A percentile compares a stretch with the other conserved stretches of the same genome.
Evolutionary conservation across 2,888 invertebrate species (phyloP).

Genomic region (Chydorus sphaericus): DNA sequence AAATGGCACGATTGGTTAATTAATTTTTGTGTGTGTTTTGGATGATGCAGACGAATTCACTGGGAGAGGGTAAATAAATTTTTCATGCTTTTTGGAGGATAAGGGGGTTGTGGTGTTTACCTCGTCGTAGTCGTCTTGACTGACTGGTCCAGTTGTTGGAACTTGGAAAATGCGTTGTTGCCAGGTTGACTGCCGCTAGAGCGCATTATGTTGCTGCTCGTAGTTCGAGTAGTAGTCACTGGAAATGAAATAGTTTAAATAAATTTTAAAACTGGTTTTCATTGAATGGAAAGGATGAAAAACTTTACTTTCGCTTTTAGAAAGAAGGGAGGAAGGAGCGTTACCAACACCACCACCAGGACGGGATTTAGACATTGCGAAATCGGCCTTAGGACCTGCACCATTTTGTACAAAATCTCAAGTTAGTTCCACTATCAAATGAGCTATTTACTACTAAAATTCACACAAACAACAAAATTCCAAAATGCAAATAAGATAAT

Average conservation of each 20-base stretch:
- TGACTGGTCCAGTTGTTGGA: conserved; percentile 73
- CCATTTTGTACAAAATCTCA: too few relatives aligned
- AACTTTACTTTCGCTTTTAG: background rate
- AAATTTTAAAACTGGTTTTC: background rate
- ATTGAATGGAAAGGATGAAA: background rate
- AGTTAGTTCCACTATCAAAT: too few relatives aligned
- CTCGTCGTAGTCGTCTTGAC: conserved; percentile 54
- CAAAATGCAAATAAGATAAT: too few relatives aligned
- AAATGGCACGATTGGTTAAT: too few relatives aligned
- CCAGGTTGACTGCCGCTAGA: conserved; percentile 10
- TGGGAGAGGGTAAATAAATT: too few relatives aligned
- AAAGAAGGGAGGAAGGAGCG: background rate
- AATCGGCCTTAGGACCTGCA: too few relatives aligned
- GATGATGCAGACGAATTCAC: too few relatives aligned
- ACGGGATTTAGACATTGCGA: too few relatives aligned
- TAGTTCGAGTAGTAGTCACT: background rate
- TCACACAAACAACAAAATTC: too few relatives aligned
- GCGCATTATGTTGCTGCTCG: conserved; percentile 8
- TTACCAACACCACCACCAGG: too few relatives aligned
- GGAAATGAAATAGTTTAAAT: background rate
- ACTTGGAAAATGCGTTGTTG: conserved; percentile 71
- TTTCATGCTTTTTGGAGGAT: background rate
- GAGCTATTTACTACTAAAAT: too few relatives aligned
- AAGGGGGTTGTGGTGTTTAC: conserved; percentile 35
- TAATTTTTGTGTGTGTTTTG: too few relatives aligned